Percentiles rank a stretch among this genome's conserved stretches.
Conservation (phyloP, 2,113 vertebrate genomes). For the Leptobrachium leishanense region DNA sequence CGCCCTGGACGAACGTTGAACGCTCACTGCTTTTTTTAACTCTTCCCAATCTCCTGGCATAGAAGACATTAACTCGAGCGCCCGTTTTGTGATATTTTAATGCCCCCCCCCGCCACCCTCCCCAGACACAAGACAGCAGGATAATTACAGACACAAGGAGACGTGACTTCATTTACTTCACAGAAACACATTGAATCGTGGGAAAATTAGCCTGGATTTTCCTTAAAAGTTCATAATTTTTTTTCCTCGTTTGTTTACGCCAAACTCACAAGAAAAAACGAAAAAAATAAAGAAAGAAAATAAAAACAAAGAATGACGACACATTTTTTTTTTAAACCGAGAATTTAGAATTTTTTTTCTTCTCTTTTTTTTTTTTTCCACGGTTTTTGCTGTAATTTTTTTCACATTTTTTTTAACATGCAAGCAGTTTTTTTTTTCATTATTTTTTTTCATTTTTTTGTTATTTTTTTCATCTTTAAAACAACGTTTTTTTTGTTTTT, state of each 20-base stretch:
- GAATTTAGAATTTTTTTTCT: conserved; percentile 36
- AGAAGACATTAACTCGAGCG: too few relatives aligned
- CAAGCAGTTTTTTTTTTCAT: conserved; percentile 41
- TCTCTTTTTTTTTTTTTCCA: conserved; percentile 32
- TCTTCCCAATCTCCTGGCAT: too few relatives aligned
- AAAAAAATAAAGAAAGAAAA: conserved; percentile 20
- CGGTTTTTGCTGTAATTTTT: conserved; percentile 49
- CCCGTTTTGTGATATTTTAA: too few relatives aligned
- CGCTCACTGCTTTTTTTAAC: too few relatives aligned
- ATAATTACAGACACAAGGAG: conserved; percentile 32
- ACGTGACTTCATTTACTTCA: conserved; percentile 37
- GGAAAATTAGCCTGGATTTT: background rate
- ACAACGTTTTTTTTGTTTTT: conserved; percentile 39
- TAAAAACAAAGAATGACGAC: conserved; percentile 42
- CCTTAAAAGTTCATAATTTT: background rate
- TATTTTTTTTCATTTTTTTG: conserved; percentile 27
- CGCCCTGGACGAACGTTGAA: too few relatives aligned
- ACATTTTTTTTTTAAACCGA: conserved; percentile 36
- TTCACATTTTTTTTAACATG: conserved; percentile 45
- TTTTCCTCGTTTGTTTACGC: conserved; percentile 27
- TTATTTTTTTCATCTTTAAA: conserved; percentile 30
- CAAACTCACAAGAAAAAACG: conserved; percentile 19
- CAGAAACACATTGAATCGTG: conserved; percentile 36
- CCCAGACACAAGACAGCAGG: conserved; percentile 33
- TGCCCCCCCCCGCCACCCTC: background rate